These are phyloP conservation scores for Cyphomyrus plagiostoma DNA, from an alignment of 2,113 vertebrate species.

Conservation along the genomic window DNA sequence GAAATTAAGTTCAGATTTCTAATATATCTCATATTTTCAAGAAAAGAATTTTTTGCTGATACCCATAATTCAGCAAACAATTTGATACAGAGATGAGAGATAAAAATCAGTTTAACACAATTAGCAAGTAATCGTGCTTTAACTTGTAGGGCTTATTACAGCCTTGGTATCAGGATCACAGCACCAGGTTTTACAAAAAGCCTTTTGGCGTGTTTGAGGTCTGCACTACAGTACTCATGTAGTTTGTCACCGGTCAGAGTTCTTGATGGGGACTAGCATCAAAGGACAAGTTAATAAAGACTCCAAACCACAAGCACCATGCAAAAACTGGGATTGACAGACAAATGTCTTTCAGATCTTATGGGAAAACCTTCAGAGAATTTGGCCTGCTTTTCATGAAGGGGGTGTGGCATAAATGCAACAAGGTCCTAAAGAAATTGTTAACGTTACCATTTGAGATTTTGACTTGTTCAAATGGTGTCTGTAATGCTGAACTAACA, in stretches of 20 bases:
- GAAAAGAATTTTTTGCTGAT: not conserved
- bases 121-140: not conserved
- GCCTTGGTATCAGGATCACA: not conserved
- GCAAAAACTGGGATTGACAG: slow-evolving; percentile 1
- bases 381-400: not conserved
- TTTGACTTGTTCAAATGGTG: not conserved
- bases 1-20: not conserved
- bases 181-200: not conserved
- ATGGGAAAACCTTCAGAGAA: not conserved
- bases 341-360: not conserved
- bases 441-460: not conserved
- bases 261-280: slow-evolving; percentile 32
- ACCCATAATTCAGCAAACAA: not conserved
- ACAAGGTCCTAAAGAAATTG: not conserved
- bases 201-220: slow-evolving; percentile 32
- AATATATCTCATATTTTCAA: not conserved
- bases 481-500: not conserved
- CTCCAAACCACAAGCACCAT: slow-evolving; percentile 29
- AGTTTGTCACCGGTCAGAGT: slow-evolving; percentile 28
- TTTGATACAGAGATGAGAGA: not conserved
- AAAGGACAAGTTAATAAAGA: slow-evolving; percentile 35
- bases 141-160: not conserved
- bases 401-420: not conserved
- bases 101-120: not conserved
- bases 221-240: not conserved